Evolutionary conservation across 2,888 invertebrate genomes (phyloP).

Genomic region (Venusia cambrica): DNA sequence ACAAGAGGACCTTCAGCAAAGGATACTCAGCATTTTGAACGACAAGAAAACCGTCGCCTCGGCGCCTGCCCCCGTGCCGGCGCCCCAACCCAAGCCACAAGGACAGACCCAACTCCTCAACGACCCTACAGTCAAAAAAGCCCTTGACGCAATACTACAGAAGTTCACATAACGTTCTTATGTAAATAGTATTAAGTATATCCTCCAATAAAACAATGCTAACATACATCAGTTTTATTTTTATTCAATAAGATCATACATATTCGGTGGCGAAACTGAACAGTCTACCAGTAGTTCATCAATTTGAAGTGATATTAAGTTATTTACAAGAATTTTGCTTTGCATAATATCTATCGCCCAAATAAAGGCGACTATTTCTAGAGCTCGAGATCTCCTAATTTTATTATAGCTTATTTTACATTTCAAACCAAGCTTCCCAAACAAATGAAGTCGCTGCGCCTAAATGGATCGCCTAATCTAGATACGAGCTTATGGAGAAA

Average conservation of each 20-base stretch:
- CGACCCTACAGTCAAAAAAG: conserved; percentile 89
- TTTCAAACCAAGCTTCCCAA: too few species aligned
- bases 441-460: too few species aligned
- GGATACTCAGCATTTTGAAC: conserved; percentile 89
- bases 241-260: conserved; percentile 71
- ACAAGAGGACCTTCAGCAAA: conserved; percentile 87
- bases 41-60: conserved; percentile 77
- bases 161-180: conserved; percentile 60
- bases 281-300: conserved; percentile 60
- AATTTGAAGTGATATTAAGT: conserved; percentile 64
- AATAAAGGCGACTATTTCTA: too few species aligned
- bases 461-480: too few species aligned
- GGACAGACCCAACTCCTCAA: conserved; percentile 82
- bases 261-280: conserved; percentile 58
- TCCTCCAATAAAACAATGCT: conserved; percentile 23
- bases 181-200: neutral
- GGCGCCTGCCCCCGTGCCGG: conserved; percentile 36
- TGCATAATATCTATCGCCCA: conserved; percentile 60
- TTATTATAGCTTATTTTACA: too few species aligned
- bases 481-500: conserved; percentile 5
- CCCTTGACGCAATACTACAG: conserved; percentile 85
- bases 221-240: conserved; percentile 65
- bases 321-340: conserved; percentile 51
- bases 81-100: conserved; percentile 44
- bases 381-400: too few species aligned